Evolutionary conservation across 2,113 vertebrate genomes (phyloP).

Genomic region (Edolisoma coerulescens): DNA sequence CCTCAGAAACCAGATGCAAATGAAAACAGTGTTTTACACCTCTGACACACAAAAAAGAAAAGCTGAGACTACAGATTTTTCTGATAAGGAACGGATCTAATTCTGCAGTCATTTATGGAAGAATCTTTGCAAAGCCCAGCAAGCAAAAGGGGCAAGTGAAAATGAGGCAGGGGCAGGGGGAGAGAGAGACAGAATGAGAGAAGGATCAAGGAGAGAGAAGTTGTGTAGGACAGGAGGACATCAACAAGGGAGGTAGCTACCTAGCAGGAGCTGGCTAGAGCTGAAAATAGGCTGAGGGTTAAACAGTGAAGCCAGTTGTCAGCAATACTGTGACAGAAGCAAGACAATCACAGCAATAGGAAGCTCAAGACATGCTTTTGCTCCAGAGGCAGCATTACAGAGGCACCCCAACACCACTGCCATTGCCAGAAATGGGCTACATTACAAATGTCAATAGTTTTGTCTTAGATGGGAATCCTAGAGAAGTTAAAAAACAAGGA

Average conservation of each 20-base stretch:
- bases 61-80: neutral
- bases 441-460: neutral
- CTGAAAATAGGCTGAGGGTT: neutral
- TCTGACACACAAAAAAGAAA: neutral
- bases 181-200: neutral
- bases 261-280: neutral
- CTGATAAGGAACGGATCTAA: neutral
- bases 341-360: neutral
- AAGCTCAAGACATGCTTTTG: neutral
- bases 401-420: neutral
- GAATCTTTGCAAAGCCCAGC: neutral
- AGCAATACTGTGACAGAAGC: neutral
- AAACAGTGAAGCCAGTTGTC: neutral
- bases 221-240: neutral
- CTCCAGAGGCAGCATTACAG: neutral
- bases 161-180: rapidly evolving
- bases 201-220: neutral
- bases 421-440: neutral
- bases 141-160: neutral
- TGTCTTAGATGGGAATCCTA: neutral
- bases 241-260: neutral
- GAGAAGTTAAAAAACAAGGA: neutral
- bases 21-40: neutral
- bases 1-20: neutral
- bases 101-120: neutral